phyloP scores from a whole-genome alignment of 2,797 vertebrate species.

The Spheniscus humboldti region DNA sequence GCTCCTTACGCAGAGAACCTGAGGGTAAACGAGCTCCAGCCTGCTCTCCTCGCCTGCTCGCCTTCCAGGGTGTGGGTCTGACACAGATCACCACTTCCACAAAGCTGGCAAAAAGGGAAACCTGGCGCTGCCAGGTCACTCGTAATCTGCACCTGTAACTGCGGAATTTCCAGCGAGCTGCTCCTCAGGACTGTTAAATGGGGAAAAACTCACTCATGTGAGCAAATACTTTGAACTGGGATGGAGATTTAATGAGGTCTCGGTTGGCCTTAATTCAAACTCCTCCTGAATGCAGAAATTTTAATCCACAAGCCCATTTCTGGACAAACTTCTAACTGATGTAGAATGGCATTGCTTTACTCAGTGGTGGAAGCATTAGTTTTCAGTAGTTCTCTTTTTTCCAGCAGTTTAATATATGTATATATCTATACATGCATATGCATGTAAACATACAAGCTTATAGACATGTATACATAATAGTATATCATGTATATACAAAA shows the following conservation, averaged over 20 bases:
- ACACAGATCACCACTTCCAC: not conserved
- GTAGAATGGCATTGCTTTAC: not conserved
- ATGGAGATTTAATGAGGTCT: not conserved
- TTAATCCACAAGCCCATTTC: not conserved
- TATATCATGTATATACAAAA: not conserved
- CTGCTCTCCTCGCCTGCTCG: not conserved
- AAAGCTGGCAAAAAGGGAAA: not conserved
- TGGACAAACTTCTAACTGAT: not conserved
- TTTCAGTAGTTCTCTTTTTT: not conserved
- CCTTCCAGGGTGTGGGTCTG: rapidly evolving
- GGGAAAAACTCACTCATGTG: not conserved
- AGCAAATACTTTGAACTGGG: not conserved
- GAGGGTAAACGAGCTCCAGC: not conserved
- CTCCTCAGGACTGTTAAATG: not conserved
- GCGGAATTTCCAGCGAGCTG: rapidly evolving
- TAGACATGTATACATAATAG: not conserved
- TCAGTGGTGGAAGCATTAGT: not conserved
- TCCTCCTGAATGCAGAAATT: not conserved
- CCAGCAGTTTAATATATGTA: not conserved
- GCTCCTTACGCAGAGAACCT: not conserved
- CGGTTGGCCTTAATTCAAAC: not conserved
- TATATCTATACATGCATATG: not conserved
- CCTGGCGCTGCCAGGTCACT: not conserved
- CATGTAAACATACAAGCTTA: not conserved
- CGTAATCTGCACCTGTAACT: not conserved